Base-by-base conservation (phyloP, 2,113 vertebrate species). In the Lichenostomus cassidix region DNA sequence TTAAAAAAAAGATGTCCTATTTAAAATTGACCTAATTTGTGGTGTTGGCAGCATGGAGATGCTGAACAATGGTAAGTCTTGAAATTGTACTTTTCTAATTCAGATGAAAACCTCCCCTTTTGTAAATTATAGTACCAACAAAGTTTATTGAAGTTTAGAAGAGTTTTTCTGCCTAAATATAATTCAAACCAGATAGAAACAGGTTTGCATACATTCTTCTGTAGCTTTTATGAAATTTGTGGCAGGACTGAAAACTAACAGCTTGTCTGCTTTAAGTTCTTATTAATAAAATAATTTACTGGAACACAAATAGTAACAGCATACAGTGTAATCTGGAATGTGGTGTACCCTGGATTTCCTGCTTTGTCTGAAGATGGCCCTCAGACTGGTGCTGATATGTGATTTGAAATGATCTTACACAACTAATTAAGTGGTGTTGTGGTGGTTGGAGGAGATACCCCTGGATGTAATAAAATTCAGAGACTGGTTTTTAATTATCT, bases 1-100 rank as follows among this genome's bases (percentile, higher is more conserved):
- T 95, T 91, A 67, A 63, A 67, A 89, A 89, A 80, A 65, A 60
- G 1, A 47, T 12, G 15, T 39, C 6, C 3, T 75, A 29, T 47
- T 96, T 83, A 94, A 94, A 83, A 47, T 15, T 88, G 85, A 63
- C 87, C 87, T 90, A 50, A 80, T 88, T 95, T 74, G 20, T 85
- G 56, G 37, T 55, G 18, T 20, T 81, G 44, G 52, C 77, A 84
- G 47, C 7, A 3, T 52, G 46, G 52, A 82, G 14, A 16, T 58
- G 27, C 78, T 67, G 55, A 59, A 25, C 62, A 33, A 65, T 44
- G 84, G 1, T n/a, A 42, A 73, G 27, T 29, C 62, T 76, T 47
- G 17, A 78, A 64, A 55, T n/a, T 92, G 37, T 53, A 35, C 33
- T 82, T 65, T 84, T 80, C 64, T 80, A 21, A 69, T 69, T 27